These are phyloP conservation scores for Champsocephalus gunnari DNA, from an alignment of 2,797 vertebrate species.

Conservation along the genomic window DNA sequence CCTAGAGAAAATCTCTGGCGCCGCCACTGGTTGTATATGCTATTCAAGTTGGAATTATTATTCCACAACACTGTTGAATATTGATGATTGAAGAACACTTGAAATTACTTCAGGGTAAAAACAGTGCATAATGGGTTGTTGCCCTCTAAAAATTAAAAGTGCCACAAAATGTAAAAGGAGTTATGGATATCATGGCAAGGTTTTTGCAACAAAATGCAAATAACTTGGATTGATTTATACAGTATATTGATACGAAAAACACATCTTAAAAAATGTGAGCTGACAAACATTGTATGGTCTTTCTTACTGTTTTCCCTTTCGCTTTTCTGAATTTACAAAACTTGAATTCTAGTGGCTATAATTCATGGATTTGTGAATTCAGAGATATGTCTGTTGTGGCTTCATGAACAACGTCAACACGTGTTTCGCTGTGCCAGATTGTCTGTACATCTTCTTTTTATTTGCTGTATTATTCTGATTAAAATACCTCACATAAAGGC, in stretches of 20 bases:
- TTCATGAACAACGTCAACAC: not conserved
- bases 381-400: not conserved
- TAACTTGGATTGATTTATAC: not conserved
- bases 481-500: not conserved
- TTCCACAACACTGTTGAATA: too few species aligned
- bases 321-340: not conserved
- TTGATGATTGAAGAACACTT: too few species aligned
- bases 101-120: too few species aligned
- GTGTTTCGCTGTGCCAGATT: not conserved
- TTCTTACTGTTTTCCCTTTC: not conserved
- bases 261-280: not conserved
- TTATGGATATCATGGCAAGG: too few species aligned
- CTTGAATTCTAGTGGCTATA: not conserved
- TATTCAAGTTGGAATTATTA: too few species aligned
- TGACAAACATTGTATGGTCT: not conserved
- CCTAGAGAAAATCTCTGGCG: too few species aligned
- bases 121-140: too few species aligned
- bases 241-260: not conserved
- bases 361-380: not conserved
- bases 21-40: too few species aligned
- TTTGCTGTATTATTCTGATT: not conserved
- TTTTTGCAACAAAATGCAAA: not conserved
- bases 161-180: too few species aligned
- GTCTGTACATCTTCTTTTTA: too few species aligned
- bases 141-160: too few species aligned